Evolutionary conservation across 2,888 invertebrate species (phyloP).

Genomic region (Altica lythri): DNA sequence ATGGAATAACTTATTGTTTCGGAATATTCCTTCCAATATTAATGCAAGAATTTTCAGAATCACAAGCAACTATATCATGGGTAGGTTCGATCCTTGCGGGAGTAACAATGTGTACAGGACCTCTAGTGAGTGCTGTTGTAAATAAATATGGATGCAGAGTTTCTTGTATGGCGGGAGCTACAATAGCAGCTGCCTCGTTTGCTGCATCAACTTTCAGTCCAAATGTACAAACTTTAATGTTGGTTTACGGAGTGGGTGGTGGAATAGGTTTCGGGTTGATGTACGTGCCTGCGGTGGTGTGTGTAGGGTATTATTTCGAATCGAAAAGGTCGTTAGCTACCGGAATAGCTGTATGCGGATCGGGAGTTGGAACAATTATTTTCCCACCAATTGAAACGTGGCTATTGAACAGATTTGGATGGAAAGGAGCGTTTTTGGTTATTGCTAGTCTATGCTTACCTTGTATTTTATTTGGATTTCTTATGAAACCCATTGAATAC

Average conservation of each 20-base stretch:
- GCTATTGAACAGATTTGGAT: constrained; percentile 77
- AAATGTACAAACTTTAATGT: constrained; percentile 85
- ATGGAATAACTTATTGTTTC: constrained; percentile 97
- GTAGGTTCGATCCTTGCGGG: constrained; percentile 94
- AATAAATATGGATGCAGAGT: constrained; percentile 91
- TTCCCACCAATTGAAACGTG: constrained; percentile 90
- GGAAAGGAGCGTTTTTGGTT: constrained; percentile 89
- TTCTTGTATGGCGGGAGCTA: constrained; percentile 89
- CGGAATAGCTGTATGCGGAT: constrained; percentile 93
- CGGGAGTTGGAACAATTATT: constrained; percentile 92
- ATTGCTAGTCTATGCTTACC: constrained; percentile 88
- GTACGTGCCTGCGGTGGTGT: constrained; percentile 89
- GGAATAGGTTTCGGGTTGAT: constrained; percentile 65
- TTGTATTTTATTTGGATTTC: constrained; percentile 84
- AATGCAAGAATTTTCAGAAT: constrained; percentile 78
- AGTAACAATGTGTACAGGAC: constrained; percentile 92
- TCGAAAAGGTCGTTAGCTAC: constrained; percentile 92
- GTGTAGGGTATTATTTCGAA: constrained; percentile 97
- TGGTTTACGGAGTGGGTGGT: constrained; percentile 71
- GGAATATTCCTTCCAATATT: constrained; percentile 87
- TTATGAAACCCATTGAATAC: constrained; percentile 69
- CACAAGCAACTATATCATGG: constrained; percentile 90
- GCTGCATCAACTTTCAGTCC: constrained; percentile 83
- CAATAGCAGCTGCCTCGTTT: constrained; percentile 84
- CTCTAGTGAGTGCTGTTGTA: constrained; percentile 91